These are phyloP conservation scores for Cirrhinus molitorella DNA, from an alignment of 2,797 vertebrate genomes.

Conservation along the genomic window DNA sequence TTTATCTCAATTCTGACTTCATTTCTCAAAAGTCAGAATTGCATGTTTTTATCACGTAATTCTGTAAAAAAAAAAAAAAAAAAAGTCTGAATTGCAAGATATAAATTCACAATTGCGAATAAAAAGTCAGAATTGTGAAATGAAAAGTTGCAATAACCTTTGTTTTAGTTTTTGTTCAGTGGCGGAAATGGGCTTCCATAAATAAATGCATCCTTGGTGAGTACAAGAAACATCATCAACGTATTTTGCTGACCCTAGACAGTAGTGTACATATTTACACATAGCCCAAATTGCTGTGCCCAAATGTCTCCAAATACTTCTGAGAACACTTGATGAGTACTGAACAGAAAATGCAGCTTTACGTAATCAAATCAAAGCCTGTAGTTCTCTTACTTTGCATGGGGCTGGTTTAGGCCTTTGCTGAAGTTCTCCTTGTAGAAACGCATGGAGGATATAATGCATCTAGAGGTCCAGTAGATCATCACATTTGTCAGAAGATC, in stretches of 20 bases:
- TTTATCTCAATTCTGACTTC: no score
- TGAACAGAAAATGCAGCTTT: not conserved
- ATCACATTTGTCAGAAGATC: conserved; percentile 90
- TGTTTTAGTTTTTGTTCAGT: no score
- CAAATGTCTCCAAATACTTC: not conserved
- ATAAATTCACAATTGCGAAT: no score
- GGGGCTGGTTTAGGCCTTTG: conserved; percentile 66
- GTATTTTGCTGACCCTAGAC: not conserved
- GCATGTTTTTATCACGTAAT: no score
- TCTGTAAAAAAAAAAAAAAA: no score
- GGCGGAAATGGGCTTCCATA: no score
- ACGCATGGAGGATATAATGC: conserved; percentile 88
- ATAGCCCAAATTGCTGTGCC: not conserved
- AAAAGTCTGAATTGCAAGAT: no score
- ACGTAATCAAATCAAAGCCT: not conserved
- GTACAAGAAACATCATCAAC: not conserved
- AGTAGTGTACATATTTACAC: not conserved
- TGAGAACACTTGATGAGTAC: not conserved
- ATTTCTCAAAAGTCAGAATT: no score
- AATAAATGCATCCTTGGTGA: not conserved
- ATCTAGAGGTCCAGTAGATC: conserved; percentile 90
- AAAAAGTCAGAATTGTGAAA: no score
- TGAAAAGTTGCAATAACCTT: no score
- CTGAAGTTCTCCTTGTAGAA: conserved; percentile 89
- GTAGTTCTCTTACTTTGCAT: conserved; percentile 68